A percentile compares a stretch with the other conserved stretches of the same genome.
Conservation (phyloP, 2,888 invertebrate species). For the Watsonalla cultraria region DNA sequence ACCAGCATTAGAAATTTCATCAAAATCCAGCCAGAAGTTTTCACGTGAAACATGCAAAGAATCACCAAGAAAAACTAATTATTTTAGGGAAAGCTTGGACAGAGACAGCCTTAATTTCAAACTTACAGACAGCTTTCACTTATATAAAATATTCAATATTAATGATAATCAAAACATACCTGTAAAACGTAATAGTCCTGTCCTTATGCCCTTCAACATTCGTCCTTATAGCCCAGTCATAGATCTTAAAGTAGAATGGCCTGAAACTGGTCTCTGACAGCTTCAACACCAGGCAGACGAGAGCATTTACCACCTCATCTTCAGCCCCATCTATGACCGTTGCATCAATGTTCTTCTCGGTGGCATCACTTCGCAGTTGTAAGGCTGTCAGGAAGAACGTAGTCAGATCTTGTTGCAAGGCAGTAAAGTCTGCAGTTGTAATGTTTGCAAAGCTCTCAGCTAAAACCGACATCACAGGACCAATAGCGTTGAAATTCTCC, state of each 20-base stretch:
- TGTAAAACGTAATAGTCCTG: slow-evolving; percentile 89
- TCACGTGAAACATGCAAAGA: no score
- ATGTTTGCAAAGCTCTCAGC: slow-evolving; percentile 84
- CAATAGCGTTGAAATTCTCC: slow-evolving; percentile 79
- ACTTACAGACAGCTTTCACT: no score
- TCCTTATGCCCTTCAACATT: slow-evolving; percentile 79
- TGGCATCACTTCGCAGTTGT: slow-evolving; percentile 81
- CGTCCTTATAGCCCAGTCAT: slow-evolving; percentile 89
- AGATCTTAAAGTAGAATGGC: slow-evolving; percentile 91
- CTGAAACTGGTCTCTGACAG: slow-evolving; percentile 93
- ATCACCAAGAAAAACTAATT: no score
- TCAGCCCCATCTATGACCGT: slow-evolving; percentile 81
- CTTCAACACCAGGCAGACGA: slow-evolving; percentile 90
- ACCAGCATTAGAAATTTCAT: no score
- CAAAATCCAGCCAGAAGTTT: no score
- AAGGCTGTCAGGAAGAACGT: slow-evolving; percentile 86
- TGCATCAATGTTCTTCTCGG: slow-evolving; percentile 43
- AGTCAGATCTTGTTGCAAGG: slow-evolving; percentile 83
- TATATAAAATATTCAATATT: no score
- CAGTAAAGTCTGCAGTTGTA: slow-evolving; percentile 80
- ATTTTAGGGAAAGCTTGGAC: no score
- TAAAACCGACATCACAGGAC: slow-evolving; percentile 86
- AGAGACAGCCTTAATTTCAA: no score
- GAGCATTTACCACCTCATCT: slow-evolving; percentile 84
- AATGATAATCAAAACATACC: slow-evolving; percentile 51